Conservation (phyloP, 2,113 vertebrate genomes). For the Erinaceus europaeus region DNA sequence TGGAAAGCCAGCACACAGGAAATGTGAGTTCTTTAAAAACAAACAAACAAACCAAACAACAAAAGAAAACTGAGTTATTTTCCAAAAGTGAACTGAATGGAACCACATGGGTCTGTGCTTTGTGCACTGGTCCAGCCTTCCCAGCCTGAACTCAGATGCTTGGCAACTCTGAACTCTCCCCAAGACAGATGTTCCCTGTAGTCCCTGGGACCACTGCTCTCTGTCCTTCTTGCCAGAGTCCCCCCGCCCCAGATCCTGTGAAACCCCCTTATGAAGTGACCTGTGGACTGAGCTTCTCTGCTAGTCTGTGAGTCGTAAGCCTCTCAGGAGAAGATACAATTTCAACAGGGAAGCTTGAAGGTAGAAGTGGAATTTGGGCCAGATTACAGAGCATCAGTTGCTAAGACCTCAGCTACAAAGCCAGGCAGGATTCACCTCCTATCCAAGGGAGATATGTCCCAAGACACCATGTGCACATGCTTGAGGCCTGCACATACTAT, state of each 20-base stretch:
- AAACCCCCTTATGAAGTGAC: not conserved
- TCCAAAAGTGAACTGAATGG: not conserved
- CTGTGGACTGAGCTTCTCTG: not conserved
- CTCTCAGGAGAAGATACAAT: not conserved
- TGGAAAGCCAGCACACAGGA: conserved; percentile 25
- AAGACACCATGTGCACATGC: not conserved
- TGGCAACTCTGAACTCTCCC: not conserved
- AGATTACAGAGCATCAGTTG: rapidly evolving
- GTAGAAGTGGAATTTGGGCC: too few relatives aligned
- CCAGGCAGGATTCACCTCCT: not conserved
- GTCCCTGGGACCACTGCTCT: too few relatives aligned
- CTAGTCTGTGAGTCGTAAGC: rapidly evolving
- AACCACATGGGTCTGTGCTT: not conserved
- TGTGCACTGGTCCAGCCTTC: not conserved
- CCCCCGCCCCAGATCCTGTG: not conserved
- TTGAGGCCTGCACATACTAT: too few relatives aligned
- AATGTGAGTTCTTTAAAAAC: conserved; percentile 13
- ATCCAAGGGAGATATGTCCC: not conserved
- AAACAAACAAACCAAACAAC: conserved; percentile 1
- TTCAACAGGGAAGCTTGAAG: not conserved
- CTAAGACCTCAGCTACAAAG: not conserved
- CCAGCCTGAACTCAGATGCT: not conserved
- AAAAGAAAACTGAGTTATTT: not conserved
- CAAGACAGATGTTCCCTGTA: rapidly evolving
- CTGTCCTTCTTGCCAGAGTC: not conserved